A percentile compares a stretch with the other conserved stretches of the same genome.
phyloP scores from a whole-genome alignment of 2,888 invertebrate genomes.

The Drosophila affinis region DNA sequence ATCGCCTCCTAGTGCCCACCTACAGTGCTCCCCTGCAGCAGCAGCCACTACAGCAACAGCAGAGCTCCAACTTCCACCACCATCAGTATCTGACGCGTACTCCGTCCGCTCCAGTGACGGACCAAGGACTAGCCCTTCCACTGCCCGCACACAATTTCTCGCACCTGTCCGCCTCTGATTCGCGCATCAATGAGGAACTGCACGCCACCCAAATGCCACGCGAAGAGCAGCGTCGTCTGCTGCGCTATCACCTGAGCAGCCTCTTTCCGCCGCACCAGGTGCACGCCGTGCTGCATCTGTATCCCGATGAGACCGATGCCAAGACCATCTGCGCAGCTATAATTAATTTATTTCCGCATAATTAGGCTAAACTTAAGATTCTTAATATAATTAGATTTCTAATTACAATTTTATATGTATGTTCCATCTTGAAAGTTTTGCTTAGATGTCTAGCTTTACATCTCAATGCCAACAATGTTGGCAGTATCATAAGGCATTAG shows the following conservation, averaged over 20 bases:
- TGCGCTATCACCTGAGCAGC: constrained; percentile 95
- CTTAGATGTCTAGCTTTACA: constrained; percentile 53
- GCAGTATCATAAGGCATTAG: constrained; percentile 61
- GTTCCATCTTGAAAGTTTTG: constrained; percentile 22
- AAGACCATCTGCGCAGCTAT: constrained; percentile 95
- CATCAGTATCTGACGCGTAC: constrained; percentile 73
- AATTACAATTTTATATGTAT: constrained; percentile 44
- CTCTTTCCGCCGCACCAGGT: constrained; percentile 96
- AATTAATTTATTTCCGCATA: constrained; percentile 88
- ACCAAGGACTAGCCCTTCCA: constrained; percentile 55
- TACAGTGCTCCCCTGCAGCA: constrained; percentile 49
- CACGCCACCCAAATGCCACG: constrained; percentile 55
- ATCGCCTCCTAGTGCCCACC: constrained; percentile 57
- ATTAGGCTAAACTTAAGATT: constrained; percentile 77
- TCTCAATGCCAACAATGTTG: constrained; percentile 57
- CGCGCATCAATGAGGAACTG: constrained; percentile 66
- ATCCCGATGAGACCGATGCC: constrained; percentile 95
- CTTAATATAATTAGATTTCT: constrained; percentile 59
- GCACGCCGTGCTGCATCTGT: constrained; percentile 92
- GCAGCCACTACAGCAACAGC: constrained; percentile 8
- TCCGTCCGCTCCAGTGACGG: constrained; percentile 66
- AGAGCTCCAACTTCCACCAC: constrained; percentile 41
- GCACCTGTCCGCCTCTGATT: constrained; percentile 69
- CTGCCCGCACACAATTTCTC: constrained; percentile 63
- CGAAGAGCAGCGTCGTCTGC: constrained; percentile 88